These are phyloP conservation scores for Cotesia typhae DNA, from an alignment of 1,140 invertebrate genomes.

Conservation along the genomic window DNA sequence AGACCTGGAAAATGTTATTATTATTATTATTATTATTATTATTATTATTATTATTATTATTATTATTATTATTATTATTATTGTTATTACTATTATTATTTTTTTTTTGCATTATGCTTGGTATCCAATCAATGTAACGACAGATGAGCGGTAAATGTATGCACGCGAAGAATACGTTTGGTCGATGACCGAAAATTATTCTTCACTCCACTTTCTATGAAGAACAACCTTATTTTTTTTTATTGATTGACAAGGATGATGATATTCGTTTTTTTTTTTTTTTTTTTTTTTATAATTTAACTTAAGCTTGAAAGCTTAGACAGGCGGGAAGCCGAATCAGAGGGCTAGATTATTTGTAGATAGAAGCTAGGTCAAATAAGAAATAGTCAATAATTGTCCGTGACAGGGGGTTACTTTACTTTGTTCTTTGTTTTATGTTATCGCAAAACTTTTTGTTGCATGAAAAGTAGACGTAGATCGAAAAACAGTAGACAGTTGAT, in stretches of 20 bases:
- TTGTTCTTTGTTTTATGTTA: constrained; percentile 53
- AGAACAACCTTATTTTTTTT: background rate
- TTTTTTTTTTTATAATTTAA: too few species aligned
- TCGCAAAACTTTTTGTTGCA: constrained; percentile 43
- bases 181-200: constrained; percentile 31
- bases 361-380: constrained; percentile 32
- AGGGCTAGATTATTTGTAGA: constrained; percentile 40
- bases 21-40: too few species aligned
- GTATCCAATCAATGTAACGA: constrained; percentile 23
- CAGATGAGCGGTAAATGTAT: constrained; percentile 8
- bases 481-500: background rate
- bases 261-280: too few species aligned
- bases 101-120: background rate
- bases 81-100: too few species aligned
- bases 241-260: too few species aligned
- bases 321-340: constrained; percentile 32
- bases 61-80: too few species aligned
- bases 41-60: too few species aligned
- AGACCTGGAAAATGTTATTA: background rate
- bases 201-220: background rate
- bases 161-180: constrained; percentile 28
- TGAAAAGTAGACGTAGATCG: constrained; percentile 15
- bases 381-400: constrained; percentile 62
- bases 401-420: constrained; percentile 60
- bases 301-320: too few species aligned